phyloP scores from a whole-genome alignment of 2,113 vertebrate species.

The Tonatia bakeri region DNA sequence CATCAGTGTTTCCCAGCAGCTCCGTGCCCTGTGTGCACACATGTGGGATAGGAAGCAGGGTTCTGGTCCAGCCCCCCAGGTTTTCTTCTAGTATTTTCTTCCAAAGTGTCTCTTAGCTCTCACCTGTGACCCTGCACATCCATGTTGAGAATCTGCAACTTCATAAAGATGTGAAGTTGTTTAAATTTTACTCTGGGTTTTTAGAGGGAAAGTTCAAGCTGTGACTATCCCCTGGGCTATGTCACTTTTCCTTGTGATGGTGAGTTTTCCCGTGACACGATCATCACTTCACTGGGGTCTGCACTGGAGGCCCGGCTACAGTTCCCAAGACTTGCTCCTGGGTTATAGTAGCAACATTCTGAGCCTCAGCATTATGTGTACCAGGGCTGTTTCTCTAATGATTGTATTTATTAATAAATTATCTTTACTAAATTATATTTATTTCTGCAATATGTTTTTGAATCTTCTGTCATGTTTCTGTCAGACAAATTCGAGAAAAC shows the following conservation, averaged over 20 bases:
- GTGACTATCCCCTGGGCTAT: background rate
- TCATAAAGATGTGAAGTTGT: background rate
- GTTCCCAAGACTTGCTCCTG: background rate
- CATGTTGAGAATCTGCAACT: background rate
- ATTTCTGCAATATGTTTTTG: background rate
- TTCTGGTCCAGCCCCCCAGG: accelerated
- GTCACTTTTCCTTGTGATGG: background rate
- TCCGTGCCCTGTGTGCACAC: accelerated
- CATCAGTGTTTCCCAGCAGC: accelerated
- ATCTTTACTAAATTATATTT: background rate
- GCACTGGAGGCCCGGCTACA: background rate
- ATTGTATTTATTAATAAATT: no score
- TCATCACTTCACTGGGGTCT: background rate
- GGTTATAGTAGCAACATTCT: background rate
- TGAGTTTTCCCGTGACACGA: background rate
- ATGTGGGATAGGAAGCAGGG: accelerated
- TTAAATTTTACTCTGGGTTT: background rate
- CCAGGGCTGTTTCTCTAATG: background rate
- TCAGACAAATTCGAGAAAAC: background rate
- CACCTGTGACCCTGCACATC: background rate
- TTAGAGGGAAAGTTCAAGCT: background rate
- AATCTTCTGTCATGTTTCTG: background rate
- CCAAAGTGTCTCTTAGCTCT: background rate
- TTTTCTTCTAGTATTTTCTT: background rate
- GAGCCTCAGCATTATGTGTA: no score